A percentile compares a stretch with the other conserved stretches of the same genome.
Conservation (phyloP, 2,888 invertebrate genomes). For the Caenorhabditis plicata region DNA sequence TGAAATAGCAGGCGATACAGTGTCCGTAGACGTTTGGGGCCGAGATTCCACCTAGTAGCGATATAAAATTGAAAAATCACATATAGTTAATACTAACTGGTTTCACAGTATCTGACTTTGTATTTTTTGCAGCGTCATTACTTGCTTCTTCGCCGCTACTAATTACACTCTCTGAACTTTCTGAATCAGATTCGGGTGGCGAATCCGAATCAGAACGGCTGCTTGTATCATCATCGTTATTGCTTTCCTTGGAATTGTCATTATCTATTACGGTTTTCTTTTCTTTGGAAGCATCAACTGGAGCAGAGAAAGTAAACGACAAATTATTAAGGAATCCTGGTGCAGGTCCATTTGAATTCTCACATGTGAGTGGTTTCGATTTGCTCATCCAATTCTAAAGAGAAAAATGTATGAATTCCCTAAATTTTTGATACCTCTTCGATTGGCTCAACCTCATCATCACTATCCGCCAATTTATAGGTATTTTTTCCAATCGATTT, state of each 20-base stretch:
- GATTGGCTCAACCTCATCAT: slow-evolving; percentile 6
- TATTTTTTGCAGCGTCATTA: too few species aligned
- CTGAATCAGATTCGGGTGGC: not conserved
- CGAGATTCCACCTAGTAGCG: too few species aligned
- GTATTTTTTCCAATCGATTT: slow-evolving; percentile 24
- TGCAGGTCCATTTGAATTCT: slow-evolving; percentile 3
- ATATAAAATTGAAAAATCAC: too few species aligned
- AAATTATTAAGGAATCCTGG: slow-evolving; percentile 22
- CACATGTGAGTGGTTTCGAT: slow-evolving; percentile 9
- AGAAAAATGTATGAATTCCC: not conserved
- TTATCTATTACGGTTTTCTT: slow-evolving; percentile 1
- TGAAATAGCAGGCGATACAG: slow-evolving; percentile 18
- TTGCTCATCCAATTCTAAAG: slow-evolving; percentile 2
- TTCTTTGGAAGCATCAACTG: slow-evolving; percentile 8
- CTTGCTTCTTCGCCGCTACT: too few species aligned
- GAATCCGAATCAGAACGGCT: not conserved
- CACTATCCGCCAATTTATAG: slow-evolving; percentile 18
- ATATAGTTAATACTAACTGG: too few species aligned
- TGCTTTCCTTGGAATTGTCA: not conserved
- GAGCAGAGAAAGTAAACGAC: slow-evolving; percentile 20
- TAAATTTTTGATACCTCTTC: too few species aligned
- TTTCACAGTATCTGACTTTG: too few species aligned
- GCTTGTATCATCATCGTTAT: not conserved
- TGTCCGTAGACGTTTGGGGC: slow-evolving; percentile 30
- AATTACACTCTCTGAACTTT: too few species aligned